Evolutionary conservation across 2,888 invertebrate genomes (phyloP).

Genomic region (Oligia fasciuncula): DNA sequence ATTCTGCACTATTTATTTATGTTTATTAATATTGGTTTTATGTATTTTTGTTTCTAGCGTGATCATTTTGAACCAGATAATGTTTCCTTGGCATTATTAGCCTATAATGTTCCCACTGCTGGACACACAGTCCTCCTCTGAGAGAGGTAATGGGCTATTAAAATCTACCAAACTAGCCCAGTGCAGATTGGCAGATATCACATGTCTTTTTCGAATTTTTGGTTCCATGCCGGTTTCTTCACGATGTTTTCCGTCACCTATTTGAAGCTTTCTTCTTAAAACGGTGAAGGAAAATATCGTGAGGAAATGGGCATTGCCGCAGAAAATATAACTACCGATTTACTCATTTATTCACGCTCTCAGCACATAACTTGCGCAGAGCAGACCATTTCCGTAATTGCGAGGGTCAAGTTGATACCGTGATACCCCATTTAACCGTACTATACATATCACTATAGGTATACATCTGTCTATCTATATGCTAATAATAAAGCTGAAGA

Average conservation of each 20-base stretch:
- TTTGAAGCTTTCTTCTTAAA: too few relatives aligned
- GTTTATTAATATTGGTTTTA: conserved; percentile 22
- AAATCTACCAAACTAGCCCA: too few relatives aligned
- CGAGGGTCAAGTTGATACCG: neutral
- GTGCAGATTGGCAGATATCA: too few relatives aligned
- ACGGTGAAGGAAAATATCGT: too few relatives aligned
- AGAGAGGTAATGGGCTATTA: too few relatives aligned
- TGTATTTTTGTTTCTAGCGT: conserved; percentile 6
- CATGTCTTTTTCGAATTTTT: too few relatives aligned
- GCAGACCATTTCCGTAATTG: neutral
- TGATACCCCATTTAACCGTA: neutral
- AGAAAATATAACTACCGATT: neutral
- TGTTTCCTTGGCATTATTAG: neutral
- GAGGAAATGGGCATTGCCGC: neutral
- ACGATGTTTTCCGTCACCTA: too few relatives aligned
- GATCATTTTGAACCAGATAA: neutral
- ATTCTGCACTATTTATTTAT: conserved; percentile 53
- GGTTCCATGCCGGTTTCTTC: too few relatives aligned
- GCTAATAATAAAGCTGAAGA: too few relatives aligned
- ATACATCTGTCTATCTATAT: too few relatives aligned
- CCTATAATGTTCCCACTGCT: too few relatives aligned
- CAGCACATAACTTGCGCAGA: neutral
- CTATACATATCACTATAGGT: neutral
- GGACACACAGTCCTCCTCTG: too few relatives aligned
- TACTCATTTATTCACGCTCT: neutral